Conservation (phyloP, 2,888 invertebrate genomes). For the Endomychus coccineus region DNA sequence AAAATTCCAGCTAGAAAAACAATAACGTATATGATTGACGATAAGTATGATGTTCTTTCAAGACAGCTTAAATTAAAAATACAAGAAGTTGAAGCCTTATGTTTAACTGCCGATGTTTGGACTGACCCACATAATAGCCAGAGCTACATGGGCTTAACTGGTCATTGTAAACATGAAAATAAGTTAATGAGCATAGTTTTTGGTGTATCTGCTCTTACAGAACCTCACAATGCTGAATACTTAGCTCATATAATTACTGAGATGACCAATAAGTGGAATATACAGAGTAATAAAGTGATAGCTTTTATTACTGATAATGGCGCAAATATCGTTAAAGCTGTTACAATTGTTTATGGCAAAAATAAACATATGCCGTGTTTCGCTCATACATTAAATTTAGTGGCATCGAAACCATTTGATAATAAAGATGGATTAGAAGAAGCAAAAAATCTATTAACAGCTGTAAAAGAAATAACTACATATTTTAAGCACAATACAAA, state of each 20-base stretch:
- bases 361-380: slow-evolving; percentile 21
- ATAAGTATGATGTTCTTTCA: slow-evolving; percentile 7
- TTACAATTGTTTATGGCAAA: slow-evolving; percentile 21
- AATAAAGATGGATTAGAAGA: background rate
- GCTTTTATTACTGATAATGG: slow-evolving; percentile 25
- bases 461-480: slow-evolving; percentile 23
- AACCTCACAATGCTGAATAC: slow-evolving; percentile 20
- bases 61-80: slow-evolving; percentile 4
- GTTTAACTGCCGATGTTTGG: slow-evolving; percentile 8
- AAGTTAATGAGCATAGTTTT: slow-evolving; percentile 8
- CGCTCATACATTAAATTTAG: slow-evolving; percentile 24
- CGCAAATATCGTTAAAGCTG: slow-evolving; percentile 26
- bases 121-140: slow-evolving; percentile 6
- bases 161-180: slow-evolving; percentile 9
- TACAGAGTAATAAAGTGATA: slow-evolving; percentile 17
- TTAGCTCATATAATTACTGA: slow-evolving; percentile 17
- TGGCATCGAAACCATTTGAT: slow-evolving; percentile 18
- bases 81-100: slow-evolving; percentile 7
- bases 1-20: slow-evolving; percentile 5
- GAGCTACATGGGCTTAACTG: slow-evolving; percentile 8
- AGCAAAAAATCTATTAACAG: background rate
- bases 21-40: slow-evolving; percentile 8
- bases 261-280: slow-evolving; percentile 21
- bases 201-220: slow-evolving; percentile 6
- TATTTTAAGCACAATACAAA: slow-evolving; percentile 26